phyloP scores from a whole-genome alignment of 2,888 invertebrate genomes.

The Aphelenchoides bicaudatus region DNA sequence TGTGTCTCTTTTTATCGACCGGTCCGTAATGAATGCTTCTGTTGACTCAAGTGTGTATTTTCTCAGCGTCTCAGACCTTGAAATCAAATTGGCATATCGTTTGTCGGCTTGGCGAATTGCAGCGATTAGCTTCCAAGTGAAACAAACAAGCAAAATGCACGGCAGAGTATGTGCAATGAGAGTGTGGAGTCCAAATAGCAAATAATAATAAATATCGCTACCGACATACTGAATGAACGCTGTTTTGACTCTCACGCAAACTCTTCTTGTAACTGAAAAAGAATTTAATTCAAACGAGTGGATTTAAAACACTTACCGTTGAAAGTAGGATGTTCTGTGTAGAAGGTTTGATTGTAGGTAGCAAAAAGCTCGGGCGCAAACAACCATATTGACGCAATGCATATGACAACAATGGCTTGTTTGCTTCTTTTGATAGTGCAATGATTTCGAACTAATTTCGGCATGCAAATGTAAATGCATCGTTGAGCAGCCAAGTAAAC shows the following conservation, averaged over 20 bases:
- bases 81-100: conserved; percentile 65
- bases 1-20: neutral
- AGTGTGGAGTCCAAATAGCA: conserved; percentile 73
- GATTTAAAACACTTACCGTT: conserved; percentile 33
- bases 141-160: conserved; percentile 79
- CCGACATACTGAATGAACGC: conserved; percentile 40
- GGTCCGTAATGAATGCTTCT: conserved; percentile 23
- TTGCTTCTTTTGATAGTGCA: conserved; percentile 65
- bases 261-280: conserved; percentile 36
- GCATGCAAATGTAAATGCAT: conserved; percentile 90
- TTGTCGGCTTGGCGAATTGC: conserved; percentile 80
- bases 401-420: conserved; percentile 65
- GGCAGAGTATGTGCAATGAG: conserved; percentile 84
- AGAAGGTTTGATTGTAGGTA: conserved; percentile 41
- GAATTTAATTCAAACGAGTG: neutral
- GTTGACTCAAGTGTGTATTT: conserved; percentile 26
- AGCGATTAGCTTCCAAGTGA: conserved; percentile 79
- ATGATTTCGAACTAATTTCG: conserved; percentile 76
- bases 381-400: conserved; percentile 42
- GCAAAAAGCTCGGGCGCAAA: conserved; percentile 54
- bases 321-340: conserved; percentile 39
- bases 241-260: conserved; percentile 40
- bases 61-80: conserved; percentile 26
- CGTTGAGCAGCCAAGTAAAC: conserved; percentile 82
- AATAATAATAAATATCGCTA: conserved; percentile 74